phyloP scores from a whole-genome alignment of 2,888 invertebrate genomes.

The Operophtera brumata region DNA sequence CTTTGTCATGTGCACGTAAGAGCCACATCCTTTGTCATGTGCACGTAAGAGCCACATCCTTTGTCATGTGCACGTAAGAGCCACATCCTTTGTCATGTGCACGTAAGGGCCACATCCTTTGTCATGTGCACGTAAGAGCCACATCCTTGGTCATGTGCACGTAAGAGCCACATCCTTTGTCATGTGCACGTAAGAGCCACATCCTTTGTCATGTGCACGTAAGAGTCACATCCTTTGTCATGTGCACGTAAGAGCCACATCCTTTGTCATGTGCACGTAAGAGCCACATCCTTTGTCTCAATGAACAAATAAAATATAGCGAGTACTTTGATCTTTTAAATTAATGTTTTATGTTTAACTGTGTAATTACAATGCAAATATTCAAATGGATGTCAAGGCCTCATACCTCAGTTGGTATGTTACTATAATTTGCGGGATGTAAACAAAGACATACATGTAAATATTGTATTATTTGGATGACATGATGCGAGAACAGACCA shows the following conservation, averaged over 20 bases:
- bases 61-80: constrained; percentile 1
- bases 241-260: background rate
- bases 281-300: constrained; percentile 1
- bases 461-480: background rate
- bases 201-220: constrained; percentile 2
- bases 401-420: background rate
- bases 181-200: background rate
- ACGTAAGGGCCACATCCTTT: background rate
- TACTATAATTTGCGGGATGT: background rate
- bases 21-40: too few species aligned
- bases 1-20: background rate
- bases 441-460: background rate
- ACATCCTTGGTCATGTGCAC: constrained; percentile 2
- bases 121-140: background rate
- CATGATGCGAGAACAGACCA: background rate
- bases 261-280: constrained; percentile 2
- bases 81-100: constrained; percentile 1
- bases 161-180: constrained; percentile 1
- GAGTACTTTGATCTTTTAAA: background rate
- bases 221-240: constrained; percentile 3
- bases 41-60: background rate
- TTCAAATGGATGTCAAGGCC: constrained; percentile 2
- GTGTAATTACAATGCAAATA: background rate
- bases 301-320: background rate
- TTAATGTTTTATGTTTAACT: background rate